phyloP scores from a whole-genome alignment of 2,113 vertebrate genomes.

The Indicator maculatus region DNA sequence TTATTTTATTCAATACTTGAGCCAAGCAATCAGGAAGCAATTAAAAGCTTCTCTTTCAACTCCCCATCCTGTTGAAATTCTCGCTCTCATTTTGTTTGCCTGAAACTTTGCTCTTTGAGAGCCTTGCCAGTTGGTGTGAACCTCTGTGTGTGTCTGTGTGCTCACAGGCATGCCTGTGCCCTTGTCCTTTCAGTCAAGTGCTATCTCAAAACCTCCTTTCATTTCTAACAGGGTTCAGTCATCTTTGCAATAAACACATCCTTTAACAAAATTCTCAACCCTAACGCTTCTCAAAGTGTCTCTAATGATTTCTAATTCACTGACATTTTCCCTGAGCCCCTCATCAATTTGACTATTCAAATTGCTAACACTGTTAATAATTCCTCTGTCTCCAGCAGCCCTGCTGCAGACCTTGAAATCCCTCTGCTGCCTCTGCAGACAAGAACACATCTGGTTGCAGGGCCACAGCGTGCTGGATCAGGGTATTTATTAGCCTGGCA shows the following conservation, averaged over 20 bases:
- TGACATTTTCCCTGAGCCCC: constrained; percentile 45
- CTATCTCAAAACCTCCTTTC: constrained; percentile 14
- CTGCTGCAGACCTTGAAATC: constrained; percentile 46
- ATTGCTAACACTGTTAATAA: constrained; percentile 48
- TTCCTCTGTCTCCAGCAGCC: constrained; percentile 29
- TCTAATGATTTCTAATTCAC: constrained; percentile 54
- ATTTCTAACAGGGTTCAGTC: constrained; percentile 7
- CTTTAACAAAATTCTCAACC: constrained; percentile 47
- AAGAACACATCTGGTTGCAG: constrained; percentile 47
- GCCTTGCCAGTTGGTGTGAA: background rate
- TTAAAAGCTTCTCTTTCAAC: constrained; percentile 52
- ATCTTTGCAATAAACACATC: constrained; percentile 38
- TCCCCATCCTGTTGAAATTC: constrained; percentile 11
- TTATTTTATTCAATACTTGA: constrained; percentile 25
- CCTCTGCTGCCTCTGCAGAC: constrained; percentile 37
- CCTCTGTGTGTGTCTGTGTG: background rate
- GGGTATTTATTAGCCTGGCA: constrained; percentile 25
- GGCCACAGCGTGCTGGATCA: background rate
- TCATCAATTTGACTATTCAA: constrained; percentile 59
- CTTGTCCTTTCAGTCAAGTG: constrained; percentile 20
- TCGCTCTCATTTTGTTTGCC: background rate
- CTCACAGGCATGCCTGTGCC: background rate
- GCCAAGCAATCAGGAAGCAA: constrained; percentile 39
- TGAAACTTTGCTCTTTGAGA: constrained; percentile 6
- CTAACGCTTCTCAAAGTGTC: constrained; percentile 27